A percentile compares a stretch with the other conserved stretches of the same genome.
Evolutionary conservation across 1,140 invertebrate species (phyloP).

Genomic region (Trichogramma pretiosum): DNA sequence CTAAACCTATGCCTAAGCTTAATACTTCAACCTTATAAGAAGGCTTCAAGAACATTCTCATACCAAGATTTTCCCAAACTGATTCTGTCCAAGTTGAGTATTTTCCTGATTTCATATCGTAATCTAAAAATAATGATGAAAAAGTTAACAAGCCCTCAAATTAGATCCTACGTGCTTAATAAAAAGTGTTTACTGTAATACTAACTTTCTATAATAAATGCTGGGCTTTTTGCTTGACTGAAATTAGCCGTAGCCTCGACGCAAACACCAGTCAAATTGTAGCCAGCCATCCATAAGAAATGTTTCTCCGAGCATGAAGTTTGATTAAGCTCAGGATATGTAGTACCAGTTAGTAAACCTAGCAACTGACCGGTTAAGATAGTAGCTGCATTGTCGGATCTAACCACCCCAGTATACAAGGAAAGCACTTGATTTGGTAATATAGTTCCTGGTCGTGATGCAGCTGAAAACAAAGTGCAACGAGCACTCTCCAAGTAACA

Average conservation of each 20-base stretch:
- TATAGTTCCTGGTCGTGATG: constrained; percentile 41
- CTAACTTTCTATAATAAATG: constrained; percentile 62
- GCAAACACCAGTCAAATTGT: constrained; percentile 61
- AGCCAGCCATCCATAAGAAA: constrained; percentile 49
- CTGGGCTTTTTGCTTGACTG: constrained; percentile 68
- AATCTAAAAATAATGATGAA: constrained; percentile 56
- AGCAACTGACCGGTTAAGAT: constrained; percentile 47
- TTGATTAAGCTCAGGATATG: constrained; percentile 33
- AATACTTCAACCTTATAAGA: constrained; percentile 57
- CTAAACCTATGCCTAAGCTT: constrained; percentile 55
- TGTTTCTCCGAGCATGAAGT: constrained; percentile 33
- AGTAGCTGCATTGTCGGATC: constrained; percentile 39
- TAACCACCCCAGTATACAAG: constrained; percentile 53
- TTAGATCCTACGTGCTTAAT: no score
- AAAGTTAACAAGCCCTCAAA: no score
- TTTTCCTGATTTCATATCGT: constrained; percentile 66
- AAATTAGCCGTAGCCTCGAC: constrained; percentile 65
- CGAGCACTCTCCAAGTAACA: constrained; percentile 68
- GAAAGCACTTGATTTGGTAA: constrained; percentile 35
- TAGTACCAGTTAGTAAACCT: constrained; percentile 49
- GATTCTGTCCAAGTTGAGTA: constrained; percentile 92
- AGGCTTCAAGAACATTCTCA: constrained; percentile 76
- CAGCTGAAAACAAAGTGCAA: constrained; percentile 59
- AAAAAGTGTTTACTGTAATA: constrained; percentile 2
- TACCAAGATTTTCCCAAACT: constrained; percentile 64